Base-by-base conservation (phyloP, 2,113 vertebrate species). In the Halichoeres trimaculatus region DNA sequence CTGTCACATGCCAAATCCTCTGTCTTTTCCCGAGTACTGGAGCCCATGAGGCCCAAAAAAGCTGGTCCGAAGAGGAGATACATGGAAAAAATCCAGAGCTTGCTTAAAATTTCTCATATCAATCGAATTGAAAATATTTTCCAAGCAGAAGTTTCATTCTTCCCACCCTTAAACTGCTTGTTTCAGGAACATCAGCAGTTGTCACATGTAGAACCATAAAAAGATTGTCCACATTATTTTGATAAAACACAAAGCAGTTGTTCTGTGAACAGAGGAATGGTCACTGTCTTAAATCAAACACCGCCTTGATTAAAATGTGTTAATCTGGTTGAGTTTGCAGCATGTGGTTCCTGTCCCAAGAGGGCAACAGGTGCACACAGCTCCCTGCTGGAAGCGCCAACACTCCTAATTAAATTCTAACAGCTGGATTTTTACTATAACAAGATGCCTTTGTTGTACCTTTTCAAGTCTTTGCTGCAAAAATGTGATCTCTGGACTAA, bases 311-410 rank as follows among this genome's bases (percentile, higher is more conserved):
- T 8, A 47, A 34, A 51, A 19, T 23, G 45, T 68, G 57, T 38
- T 16, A 12, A 22, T 67, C 14, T 38, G 54, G 30, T 43, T 58
- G 17, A 53, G 36, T 71, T 61, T 53, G 30, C 70, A 79, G 48
- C 50, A 58, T 75, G 36, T 47, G 19, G 41, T 23, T 40, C 2
- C 14, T 20, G 16, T 23, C 9, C 40, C 3, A 59, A 57, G 54
- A 3, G 24, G 72, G 71, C 79, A 83, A 76, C 81, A 88, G 86
- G 84, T 88, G 71, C 66, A 35, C 20, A 41, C 5, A 45, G 56
- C 35, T 22, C 20, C 60, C 12, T 61, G 45, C 17, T 52, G 61
- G 16, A 35, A 30, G 47, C 67, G 48, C 1, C 38, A 20, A 54
- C n/a, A n/a, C 22, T 1, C 14, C n/a, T 23, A 2, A 54, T 34